Percentiles rank a stretch among this genome's conserved stretches.
Conservation (phyloP, 2,113 vertebrate genomes). For the Thamnaconus septentrionalis region DNA sequence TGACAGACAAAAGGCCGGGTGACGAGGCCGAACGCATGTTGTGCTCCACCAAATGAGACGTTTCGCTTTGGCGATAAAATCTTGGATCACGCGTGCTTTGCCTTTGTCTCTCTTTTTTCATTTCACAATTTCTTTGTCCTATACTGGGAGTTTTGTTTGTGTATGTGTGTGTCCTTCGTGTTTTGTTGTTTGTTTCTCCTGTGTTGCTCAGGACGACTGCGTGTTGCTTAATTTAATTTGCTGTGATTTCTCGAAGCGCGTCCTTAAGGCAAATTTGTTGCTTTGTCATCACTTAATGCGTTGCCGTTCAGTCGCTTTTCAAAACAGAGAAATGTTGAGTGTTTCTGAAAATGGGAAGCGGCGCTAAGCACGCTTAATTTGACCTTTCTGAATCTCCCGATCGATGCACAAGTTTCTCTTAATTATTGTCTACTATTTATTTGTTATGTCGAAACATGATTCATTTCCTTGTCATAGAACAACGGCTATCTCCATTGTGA, state of each 20-base stretch:
- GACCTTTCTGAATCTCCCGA: no score
- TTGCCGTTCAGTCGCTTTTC: no score
- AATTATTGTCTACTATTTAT: no score
- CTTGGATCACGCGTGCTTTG: background rate
- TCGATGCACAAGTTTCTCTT: no score
- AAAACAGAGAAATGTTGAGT: no score
- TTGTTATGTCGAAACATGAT: background rate
- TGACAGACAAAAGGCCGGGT: conserved; percentile 45
- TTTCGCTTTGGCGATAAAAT: conserved; percentile 8
- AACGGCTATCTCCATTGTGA: no score
- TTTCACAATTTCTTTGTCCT: conserved; percentile 7
- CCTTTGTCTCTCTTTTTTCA: conserved; percentile 17
- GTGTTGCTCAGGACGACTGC: conserved; percentile 41
- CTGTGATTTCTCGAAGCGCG: conserved; percentile 50
- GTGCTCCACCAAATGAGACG: conserved; percentile 14
- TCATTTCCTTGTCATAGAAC: background rate
- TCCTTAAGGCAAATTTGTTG: no score
- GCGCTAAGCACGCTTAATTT: no score
- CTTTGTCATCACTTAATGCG: no score
- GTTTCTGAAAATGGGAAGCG: no score
- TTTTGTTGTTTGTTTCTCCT: conserved; percentile 41
- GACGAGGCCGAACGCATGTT: conserved; percentile 24
- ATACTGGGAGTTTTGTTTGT: conserved; percentile 21
- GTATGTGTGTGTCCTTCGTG: conserved; percentile 8
- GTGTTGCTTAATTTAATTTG: conserved; percentile 64